Evolutionary conservation across 2,888 invertebrate species (phyloP).

Genomic region (Operophtera brumata): DNA sequence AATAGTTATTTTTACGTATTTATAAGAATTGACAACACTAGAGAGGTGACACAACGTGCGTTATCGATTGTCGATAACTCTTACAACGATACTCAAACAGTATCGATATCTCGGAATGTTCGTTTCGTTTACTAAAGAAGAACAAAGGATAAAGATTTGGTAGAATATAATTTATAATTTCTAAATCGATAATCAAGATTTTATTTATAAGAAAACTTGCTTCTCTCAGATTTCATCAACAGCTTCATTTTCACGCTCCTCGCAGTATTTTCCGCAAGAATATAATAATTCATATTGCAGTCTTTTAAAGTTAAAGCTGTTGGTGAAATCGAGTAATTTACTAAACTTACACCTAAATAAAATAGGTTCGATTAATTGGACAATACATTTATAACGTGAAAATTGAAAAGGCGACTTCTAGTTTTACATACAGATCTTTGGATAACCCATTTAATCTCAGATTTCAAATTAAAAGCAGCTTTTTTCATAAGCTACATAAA

Average conservation of each 20-base stretch:
- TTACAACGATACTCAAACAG: neutral
- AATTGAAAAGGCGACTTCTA: conserved; percentile 26
- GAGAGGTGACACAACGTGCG: conserved; percentile 7
- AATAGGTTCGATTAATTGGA: conserved; percentile 31
- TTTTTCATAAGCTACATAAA: conserved; percentile 15
- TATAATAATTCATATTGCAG: conserved; percentile 8
- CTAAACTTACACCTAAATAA: conserved; percentile 16
- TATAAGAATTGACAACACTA: conserved; percentile 32
- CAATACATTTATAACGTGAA: conserved; percentile 37
- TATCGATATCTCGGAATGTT: conserved; percentile 1
- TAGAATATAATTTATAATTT: neutral
- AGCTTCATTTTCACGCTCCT: neutral
- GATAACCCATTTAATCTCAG: conserved; percentile 30
- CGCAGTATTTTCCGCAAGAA: neutral
- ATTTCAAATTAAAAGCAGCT: conserved; percentile 20
- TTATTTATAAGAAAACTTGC: conserved; percentile 7
- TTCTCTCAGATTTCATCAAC: conserved; percentile 13
- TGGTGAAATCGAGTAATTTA: conserved; percentile 8
- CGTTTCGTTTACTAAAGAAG: neutral
- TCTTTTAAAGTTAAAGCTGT: neutral
- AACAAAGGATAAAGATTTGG: neutral
- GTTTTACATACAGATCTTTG: conserved; percentile 34
- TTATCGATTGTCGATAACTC: conserved; percentile 7
- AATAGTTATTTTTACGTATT: conserved; percentile 10
- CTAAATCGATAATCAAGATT: neutral